These are phyloP conservation scores for Homarus gammarus DNA, from an alignment of 2,888 invertebrate species.

Conservation along the genomic window DNA sequence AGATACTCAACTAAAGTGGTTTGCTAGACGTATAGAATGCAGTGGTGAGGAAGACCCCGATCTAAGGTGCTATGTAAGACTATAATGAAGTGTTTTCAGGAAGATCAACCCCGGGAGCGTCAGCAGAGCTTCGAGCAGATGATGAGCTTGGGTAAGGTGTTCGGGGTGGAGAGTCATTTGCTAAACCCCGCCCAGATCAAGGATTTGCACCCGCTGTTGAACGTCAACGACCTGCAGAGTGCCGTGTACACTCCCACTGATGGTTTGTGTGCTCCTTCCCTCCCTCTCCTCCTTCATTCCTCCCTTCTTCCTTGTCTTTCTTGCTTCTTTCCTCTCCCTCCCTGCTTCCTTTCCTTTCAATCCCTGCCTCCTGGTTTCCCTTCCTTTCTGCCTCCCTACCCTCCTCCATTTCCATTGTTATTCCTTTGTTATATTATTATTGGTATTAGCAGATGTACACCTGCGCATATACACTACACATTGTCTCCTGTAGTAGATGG, in stretches of 20 bases:
- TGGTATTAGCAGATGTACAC: background rate
- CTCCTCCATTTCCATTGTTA: too few relatives aligned
- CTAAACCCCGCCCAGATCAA: constrained; percentile 87
- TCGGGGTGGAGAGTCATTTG: constrained; percentile 88
- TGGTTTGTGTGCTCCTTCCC: constrained; percentile 78
- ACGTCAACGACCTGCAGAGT: constrained; percentile 87
- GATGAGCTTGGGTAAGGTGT: constrained; percentile 87
- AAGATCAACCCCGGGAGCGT: constrained; percentile 79
- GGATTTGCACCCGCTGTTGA: constrained; percentile 86
- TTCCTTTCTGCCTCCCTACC: background rate
- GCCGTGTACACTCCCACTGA: constrained; percentile 89
- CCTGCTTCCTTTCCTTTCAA: background rate
- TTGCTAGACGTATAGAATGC: too few relatives aligned
- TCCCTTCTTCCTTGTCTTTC: too few relatives aligned
- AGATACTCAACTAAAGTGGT: too few relatives aligned
- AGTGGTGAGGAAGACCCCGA: too few relatives aligned
- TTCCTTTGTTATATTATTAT: background rate
- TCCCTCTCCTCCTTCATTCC: too few relatives aligned
- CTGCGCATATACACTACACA: background rate
- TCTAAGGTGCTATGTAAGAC: too few relatives aligned
- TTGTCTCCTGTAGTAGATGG: too few relatives aligned
- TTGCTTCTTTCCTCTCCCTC: too few relatives aligned
- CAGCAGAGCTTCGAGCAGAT: constrained; percentile 91
- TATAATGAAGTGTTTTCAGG: too few relatives aligned
- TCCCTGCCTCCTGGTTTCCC: too few relatives aligned